A percentile compares a stretch with the other conserved stretches of the same genome.
Evolutionary conservation across 2,888 invertebrate species (phyloP).

Genomic region (Andrena haemorrhoa): DNA sequence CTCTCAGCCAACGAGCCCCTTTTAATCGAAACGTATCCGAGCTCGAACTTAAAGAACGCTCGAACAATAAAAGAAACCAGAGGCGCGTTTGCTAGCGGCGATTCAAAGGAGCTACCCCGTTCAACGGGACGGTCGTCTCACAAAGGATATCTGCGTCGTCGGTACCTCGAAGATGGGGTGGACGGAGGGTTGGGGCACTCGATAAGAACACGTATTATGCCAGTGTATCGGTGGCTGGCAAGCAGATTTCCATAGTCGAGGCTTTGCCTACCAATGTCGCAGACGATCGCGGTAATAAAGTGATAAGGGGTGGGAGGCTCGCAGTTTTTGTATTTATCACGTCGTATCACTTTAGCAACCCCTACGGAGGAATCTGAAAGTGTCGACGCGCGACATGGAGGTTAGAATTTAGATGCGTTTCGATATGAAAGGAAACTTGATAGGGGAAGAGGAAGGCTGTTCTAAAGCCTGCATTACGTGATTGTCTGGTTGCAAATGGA

Average conservation of each 20-base stretch:
- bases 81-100: neutral
- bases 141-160: constrained; percentile 2
- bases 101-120: neutral
- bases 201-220: constrained; percentile 20
- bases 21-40: constrained; percentile 2
- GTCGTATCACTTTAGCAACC: constrained; percentile 53
- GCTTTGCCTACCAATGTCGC: constrained; percentile 1
- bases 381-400: constrained; percentile 16
- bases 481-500: too few species aligned
- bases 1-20: neutral
- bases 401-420: too few species aligned
- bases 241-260: constrained; percentile 21
- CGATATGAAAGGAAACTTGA: too few species aligned
- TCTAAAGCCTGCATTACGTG: too few species aligned
- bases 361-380: constrained; percentile 34
- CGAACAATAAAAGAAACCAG: neutral
- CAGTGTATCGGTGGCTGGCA: neutral
- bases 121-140: neutral
- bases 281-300: constrained; percentile 56
- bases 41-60: neutral
- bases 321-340: constrained; percentile 47
- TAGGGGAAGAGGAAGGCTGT: too few species aligned
- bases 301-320: constrained; percentile 32
- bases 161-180: neutral
- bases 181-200: neutral